These are phyloP conservation scores for Cydia pomonella DNA, from an alignment of 1,140 invertebrate species.

Conservation along the genomic window DNA sequence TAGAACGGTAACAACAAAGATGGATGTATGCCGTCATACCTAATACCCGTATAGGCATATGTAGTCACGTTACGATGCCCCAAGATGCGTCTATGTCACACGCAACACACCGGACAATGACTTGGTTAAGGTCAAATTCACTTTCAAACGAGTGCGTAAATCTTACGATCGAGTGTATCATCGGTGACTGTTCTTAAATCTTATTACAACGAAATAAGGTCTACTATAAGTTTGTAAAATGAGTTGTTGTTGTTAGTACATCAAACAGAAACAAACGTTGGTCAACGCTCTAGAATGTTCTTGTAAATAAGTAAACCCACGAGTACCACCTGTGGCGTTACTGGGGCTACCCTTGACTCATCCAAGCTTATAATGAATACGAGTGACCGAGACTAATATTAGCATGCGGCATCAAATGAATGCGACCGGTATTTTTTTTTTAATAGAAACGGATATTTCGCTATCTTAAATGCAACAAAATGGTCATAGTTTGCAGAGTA, in stretches of 20 bases:
- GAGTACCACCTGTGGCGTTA: neutral
- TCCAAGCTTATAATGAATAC: neutral
- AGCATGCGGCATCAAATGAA: neutral
- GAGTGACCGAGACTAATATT: neutral
- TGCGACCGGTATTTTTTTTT: neutral
- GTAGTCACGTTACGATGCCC: neutral
- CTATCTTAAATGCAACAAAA: too few species aligned
- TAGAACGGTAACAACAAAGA: neutral
- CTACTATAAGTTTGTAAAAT: neutral
- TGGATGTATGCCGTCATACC: neutral
- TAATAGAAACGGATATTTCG: too few species aligned
- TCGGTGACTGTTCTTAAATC: neutral
- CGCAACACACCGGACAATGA: slow-evolving; percentile 28
- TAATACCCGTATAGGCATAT: too few species aligned
- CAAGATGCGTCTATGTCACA: slow-evolving; percentile 21
- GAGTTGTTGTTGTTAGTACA: neutral
- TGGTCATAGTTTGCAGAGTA: too few species aligned
- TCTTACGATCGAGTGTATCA: neutral
- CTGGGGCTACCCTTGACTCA: slow-evolving; percentile 10
- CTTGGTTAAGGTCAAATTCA: slow-evolving; percentile 32
- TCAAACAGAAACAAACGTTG: neutral
- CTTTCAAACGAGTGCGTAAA: slow-evolving; percentile 19
- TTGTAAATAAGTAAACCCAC: neutral
- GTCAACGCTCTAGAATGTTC: slow-evolving; percentile 30
- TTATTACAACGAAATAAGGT: neutral